Percentiles rank a stretch among this genome's conserved stretches.
Evolutionary conservation across 2,797 vertebrate genomes (phyloP).

Genomic region (Setipinna tenuifilis): DNA sequence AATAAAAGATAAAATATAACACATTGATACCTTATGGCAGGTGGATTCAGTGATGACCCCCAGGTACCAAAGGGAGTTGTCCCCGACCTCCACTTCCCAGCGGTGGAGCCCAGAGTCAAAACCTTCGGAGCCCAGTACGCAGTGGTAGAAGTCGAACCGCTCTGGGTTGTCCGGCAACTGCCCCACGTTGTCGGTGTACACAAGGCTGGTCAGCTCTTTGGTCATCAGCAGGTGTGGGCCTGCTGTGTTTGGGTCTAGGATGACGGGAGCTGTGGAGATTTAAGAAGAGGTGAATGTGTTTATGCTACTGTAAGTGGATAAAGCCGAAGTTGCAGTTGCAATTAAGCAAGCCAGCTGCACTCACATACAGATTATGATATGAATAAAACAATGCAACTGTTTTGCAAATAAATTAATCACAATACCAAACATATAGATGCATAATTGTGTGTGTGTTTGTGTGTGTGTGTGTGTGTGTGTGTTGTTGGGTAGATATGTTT

Average conservation of each 20-base stretch:
- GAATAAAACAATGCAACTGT: too few relatives aligned
- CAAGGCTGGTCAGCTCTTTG: constrained; percentile 15
- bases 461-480: background rate
- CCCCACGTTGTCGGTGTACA: background rate
- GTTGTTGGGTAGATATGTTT: background rate
- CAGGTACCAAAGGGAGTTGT: constrained; percentile 27
- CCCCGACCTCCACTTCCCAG: constrained; percentile 30
- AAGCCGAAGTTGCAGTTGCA: too few relatives aligned
- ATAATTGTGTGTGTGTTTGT: background rate
- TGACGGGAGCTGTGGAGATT: constrained; percentile 6
- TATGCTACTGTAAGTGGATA: too few relatives aligned
- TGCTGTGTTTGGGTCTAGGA: constrained; percentile 28
- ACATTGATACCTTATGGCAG: background rate
- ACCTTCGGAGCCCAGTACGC: constrained; percentile 3
- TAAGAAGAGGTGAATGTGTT: too few relatives aligned
- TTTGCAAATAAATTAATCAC: too few relatives aligned
- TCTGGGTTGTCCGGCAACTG: constrained; percentile 20
- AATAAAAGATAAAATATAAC: background rate
- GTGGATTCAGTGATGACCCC: constrained; percentile 17
- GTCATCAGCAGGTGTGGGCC: background rate
- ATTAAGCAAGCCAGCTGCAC: too few relatives aligned
- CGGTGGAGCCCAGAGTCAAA: background rate
- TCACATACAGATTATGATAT: too few relatives aligned
- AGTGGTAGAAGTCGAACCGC: constrained; percentile 17
- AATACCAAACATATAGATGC: too few relatives aligned